A percentile compares a stretch with the other conserved stretches of the same genome.
Conservation (phyloP, 2,797 vertebrate species). For the Chloroceryle amazona region DNA sequence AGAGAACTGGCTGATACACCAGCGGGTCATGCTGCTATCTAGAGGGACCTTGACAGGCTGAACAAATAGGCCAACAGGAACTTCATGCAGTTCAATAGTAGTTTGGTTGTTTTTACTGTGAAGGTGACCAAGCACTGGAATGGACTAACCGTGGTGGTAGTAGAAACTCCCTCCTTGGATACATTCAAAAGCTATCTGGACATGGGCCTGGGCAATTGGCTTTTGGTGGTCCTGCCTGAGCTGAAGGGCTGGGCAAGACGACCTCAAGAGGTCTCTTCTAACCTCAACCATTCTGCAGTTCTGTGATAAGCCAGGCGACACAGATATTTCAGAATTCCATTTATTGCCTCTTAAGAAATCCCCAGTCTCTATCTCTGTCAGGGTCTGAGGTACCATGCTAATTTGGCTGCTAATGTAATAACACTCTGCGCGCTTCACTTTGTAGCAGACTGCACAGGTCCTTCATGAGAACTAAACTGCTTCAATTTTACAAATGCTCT, state of each 20-base stretch:
- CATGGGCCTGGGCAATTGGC: neutral
- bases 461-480: neutral
- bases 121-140: neutral
- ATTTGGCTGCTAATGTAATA: neutral
- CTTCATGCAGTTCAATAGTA: too few species aligned
- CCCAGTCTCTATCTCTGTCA: neutral
- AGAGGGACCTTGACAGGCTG: neutral
- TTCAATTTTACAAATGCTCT: neutral
- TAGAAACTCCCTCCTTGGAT: neutral
- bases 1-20: neutral
- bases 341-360: neutral
- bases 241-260: neutral
- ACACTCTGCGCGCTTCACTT: neutral
- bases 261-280: neutral
- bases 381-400: neutral
- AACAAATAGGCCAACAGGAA: too few species aligned
- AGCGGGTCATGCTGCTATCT: neutral
- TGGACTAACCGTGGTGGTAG: accelerated
- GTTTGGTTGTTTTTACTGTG: too few species aligned
- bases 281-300: neutral
- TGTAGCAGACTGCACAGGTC: neutral
- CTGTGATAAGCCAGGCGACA: neutral
- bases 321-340: neutral
- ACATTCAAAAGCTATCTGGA: neutral
- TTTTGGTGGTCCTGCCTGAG: neutral